Conservation (phyloP, 1,140 invertebrate genomes). For the Drosophila cardini region DNA sequence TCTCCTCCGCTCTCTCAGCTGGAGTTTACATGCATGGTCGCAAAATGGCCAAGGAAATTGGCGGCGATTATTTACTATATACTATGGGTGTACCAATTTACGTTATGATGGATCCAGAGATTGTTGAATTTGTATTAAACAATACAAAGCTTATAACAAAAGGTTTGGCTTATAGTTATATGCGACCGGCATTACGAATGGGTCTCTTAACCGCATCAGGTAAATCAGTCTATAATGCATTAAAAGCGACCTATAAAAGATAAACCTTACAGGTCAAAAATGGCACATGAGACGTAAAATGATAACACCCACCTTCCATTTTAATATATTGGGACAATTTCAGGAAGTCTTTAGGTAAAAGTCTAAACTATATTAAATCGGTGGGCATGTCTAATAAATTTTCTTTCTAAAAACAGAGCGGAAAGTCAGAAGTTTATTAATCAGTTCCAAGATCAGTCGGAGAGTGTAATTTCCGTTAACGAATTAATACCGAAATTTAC, state of each 20-base stretch:
- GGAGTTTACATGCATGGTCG: conserved; percentile 45
- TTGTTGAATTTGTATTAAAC: conserved; percentile 60
- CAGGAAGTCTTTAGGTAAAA: conserved; percentile 88
- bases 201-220: conserved; percentile 89
- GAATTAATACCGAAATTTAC: conserved; percentile 87
- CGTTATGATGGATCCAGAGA: conserved; percentile 66
- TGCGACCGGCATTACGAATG: conserved; percentile 88
- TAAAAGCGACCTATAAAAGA: not conserved
- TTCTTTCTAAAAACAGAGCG: conserved; percentile 52
- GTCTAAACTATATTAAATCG: not conserved
- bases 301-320: conserved; percentile 95
- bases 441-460: conserved; percentile 33
- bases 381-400: not conserved
- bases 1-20: conserved; percentile 22
- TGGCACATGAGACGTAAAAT: conserved; percentile 92
- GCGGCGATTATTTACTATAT: conserved; percentile 64
- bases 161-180: conserved; percentile 84
- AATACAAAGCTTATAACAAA: conserved; percentile 67
- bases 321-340: conserved; percentile 93
- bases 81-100: conserved; percentile 48
- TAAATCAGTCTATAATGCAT: not conserved
- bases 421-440: conserved; percentile 82
- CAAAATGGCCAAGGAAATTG: conserved; percentile 26
- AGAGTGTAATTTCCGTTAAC: conserved; percentile 50
- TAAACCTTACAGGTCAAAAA: conserved; percentile 85